Conservation (phyloP, 2,797 vertebrate species). For the Loris lydekkerianus region DNA sequence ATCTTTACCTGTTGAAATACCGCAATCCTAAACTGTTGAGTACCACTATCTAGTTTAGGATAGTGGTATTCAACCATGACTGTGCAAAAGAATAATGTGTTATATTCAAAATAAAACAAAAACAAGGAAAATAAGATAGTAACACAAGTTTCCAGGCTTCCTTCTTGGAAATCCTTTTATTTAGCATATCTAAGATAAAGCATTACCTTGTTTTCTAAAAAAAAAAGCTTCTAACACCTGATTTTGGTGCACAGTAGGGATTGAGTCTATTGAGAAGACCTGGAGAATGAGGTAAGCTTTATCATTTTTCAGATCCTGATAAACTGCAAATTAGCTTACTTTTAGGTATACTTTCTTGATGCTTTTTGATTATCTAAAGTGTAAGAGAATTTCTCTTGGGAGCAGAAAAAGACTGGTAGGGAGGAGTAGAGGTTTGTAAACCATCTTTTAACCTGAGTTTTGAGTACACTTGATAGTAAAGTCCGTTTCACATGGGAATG, state of each 20-base stretch:
- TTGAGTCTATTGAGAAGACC: slow-evolving; percentile 23
- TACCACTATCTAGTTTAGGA: background rate
- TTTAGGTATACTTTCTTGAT: background rate
- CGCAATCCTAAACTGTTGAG: background rate
- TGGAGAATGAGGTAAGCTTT: background rate
- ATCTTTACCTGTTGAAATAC: background rate
- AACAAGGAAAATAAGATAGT: background rate
- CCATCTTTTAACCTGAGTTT: background rate
- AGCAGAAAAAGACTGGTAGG: background rate
- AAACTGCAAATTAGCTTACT: slow-evolving; percentile 38
- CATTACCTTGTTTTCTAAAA: slow-evolving; percentile 3
- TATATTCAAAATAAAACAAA: slow-evolving; percentile 44
- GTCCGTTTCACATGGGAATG: slow-evolving; percentile 2
- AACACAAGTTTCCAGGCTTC: background rate
- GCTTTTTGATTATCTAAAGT: slow-evolving; percentile 8
- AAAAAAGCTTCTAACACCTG: background rate
- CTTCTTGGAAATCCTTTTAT: slow-evolving; percentile 43
- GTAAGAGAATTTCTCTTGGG: background rate
- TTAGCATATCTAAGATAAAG: background rate
- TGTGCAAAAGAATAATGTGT: slow-evolving; percentile 27
- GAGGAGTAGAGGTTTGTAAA: background rate
- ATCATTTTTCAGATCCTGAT: background rate
- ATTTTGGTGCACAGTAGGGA: background rate
- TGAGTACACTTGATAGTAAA: slow-evolving; percentile 26
- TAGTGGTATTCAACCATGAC: background rate